phyloP scores from a whole-genome alignment of 2,797 vertebrate genomes.

The Phalloptychus januarius region DNA sequence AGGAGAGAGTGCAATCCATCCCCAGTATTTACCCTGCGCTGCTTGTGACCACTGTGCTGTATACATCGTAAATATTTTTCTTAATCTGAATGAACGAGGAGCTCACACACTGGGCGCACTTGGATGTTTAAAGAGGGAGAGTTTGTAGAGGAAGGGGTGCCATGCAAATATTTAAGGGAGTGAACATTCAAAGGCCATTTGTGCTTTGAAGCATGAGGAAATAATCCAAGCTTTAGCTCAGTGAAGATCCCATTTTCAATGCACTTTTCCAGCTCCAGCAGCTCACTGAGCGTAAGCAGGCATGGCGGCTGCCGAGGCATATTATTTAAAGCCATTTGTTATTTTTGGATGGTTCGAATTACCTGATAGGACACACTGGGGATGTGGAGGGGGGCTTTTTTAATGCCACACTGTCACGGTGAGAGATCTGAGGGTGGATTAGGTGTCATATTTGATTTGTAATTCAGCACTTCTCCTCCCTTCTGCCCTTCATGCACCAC shows the following conservation, averaged over 20 bases:
- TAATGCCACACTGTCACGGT: constrained; percentile 13
- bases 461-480: background rate
- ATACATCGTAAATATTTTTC: constrained; percentile 77
- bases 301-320: constrained; percentile 12
- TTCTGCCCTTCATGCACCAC: constrained; percentile 15
- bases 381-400: constrained; percentile 12
- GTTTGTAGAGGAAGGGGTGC: constrained; percentile 49
- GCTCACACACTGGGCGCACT: constrained; percentile 39
- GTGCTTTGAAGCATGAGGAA: constrained; percentile 66
- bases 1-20: constrained; percentile 55
- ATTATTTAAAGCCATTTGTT: constrained; percentile 48
- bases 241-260: constrained; percentile 51
- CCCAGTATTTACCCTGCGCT: constrained; percentile 69
- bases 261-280: constrained; percentile 35
- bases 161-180: constrained; percentile 69
- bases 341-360: constrained; percentile 32
- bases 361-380: constrained; percentile 4
- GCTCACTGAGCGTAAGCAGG: constrained; percentile 16
- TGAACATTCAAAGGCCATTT: constrained; percentile 68
- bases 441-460: constrained; percentile 16
- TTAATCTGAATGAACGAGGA: constrained; percentile 63
- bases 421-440: constrained; percentile 1
- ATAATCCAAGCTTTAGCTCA: constrained; percentile 59
- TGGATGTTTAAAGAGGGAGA: constrained; percentile 59
- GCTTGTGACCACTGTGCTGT: constrained; percentile 56